phyloP scores from a whole-genome alignment of 2,113 vertebrate species.

The Alces alces region DNA sequence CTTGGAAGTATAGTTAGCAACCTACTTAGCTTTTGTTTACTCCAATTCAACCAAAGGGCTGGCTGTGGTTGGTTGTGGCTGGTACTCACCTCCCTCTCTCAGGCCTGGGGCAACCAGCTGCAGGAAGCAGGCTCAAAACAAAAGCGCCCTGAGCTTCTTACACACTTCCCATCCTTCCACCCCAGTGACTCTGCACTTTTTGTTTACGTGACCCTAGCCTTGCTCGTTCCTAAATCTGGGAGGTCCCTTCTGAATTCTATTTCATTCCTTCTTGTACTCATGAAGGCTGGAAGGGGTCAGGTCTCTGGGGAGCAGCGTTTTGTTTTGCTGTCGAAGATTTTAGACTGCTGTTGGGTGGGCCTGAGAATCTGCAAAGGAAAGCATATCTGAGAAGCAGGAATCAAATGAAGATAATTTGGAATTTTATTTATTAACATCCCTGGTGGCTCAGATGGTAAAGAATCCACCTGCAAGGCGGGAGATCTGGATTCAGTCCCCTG shows the following conservation, averaged over 20 bases:
- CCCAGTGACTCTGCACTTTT: neutral
- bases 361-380: neutral
- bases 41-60: neutral
- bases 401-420: neutral
- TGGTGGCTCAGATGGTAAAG: neutral
- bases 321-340: neutral
- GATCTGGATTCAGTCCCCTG: neutral
- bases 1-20: neutral
- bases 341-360: neutral
- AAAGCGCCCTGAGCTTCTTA: neutral
- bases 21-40: neutral
- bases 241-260: constrained; percentile 23
- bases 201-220: neutral
- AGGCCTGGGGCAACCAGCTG: neutral
- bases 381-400: neutral
- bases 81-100: neutral
- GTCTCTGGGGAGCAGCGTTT: neutral
- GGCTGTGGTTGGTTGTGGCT: neutral
- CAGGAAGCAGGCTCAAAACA: neutral
- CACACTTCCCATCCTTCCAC: neutral
- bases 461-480: neutral
- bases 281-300: neutral
- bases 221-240: neutral
- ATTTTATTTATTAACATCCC: neutral
- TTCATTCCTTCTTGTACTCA: constrained; percentile 30